A percentile compares a stretch with the other conserved stretches of the same genome.
Evolutionary conservation across 2,797 vertebrate genomes (phyloP).

Genomic region (Cyprinella venusta): DNA sequence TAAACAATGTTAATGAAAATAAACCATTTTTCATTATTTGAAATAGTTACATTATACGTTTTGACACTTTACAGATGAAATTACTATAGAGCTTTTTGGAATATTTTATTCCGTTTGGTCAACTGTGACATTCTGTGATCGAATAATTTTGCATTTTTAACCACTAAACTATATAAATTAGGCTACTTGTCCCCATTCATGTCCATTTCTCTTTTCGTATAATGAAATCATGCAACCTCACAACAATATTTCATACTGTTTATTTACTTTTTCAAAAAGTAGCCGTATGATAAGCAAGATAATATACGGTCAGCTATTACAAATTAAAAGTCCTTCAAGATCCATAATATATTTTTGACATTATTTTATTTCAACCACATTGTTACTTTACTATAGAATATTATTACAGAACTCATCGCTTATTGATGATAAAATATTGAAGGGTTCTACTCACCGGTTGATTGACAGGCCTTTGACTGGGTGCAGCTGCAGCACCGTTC

Average conservation of each 20-base stretch:
- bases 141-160: neutral
- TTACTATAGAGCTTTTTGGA: neutral
- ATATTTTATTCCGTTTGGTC: neutral
- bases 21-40: neutral
- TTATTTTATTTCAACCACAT: neutral
- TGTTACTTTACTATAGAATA: neutral
- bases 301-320: neutral
- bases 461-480: constrained; percentile 53
- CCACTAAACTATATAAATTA: neutral
- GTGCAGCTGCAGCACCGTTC: constrained; percentile 53
- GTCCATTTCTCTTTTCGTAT: neutral
- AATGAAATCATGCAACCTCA: neutral
- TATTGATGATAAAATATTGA: neutral
- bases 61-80: neutral
- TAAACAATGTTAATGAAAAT: neutral
- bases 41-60: neutral
- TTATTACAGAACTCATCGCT: neutral
- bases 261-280: neutral
- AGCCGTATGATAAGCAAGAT: neutral
- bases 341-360: neutral
- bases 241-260: neutral
- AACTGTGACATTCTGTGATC: neutral
- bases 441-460: constrained; percentile 71
- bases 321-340: neutral
- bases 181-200: neutral